phyloP scores from a whole-genome alignment of 2,888 invertebrate genomes.

The Ernsta delagoae region DNA sequence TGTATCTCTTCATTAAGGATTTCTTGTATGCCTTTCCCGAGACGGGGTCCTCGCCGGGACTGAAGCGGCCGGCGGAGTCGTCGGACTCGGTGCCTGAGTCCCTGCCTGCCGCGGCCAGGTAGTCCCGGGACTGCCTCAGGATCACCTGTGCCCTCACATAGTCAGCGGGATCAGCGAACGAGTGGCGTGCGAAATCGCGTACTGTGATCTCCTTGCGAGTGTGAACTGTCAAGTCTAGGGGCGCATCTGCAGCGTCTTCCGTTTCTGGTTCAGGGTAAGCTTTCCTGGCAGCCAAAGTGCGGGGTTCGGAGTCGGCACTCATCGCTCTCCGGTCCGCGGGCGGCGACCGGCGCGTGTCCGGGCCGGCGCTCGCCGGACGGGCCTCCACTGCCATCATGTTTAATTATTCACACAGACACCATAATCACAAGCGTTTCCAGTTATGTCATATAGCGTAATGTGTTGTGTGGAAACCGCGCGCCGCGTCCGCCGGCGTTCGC shows the following conservation, averaged over 20 bases:
- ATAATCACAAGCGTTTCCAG: constrained; percentile 72
- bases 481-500: constrained; percentile 79
- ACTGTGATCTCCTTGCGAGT: no score
- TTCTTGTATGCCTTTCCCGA: constrained; percentile 93
- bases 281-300: no score
- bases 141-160: constrained; percentile 64
- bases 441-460: constrained; percentile 80
- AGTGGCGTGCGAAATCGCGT: no score
- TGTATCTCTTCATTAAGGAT: constrained; percentile 96
- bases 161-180: no score
- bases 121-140: constrained; percentile 79
- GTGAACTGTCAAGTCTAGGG: no score
- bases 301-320: no score
- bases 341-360: constrained; percentile 62
- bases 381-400: constrained; percentile 83
- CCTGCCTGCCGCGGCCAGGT: constrained; percentile 76
- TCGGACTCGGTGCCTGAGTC: constrained; percentile 93
- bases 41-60: constrained; percentile 84
- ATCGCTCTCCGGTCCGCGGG: constrained; percentile 60
- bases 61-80: constrained; percentile 89
- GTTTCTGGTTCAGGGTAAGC: no score
- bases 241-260: no score
- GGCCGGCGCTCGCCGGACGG: constrained; percentile 74
- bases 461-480: constrained; percentile 56
- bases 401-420: constrained; percentile 73